A percentile compares a stretch with the other conserved stretches of the same genome.
Evolutionary conservation across 2,797 vertebrate genomes (phyloP).

Genomic region (Loris lydekkerianus): DNA sequence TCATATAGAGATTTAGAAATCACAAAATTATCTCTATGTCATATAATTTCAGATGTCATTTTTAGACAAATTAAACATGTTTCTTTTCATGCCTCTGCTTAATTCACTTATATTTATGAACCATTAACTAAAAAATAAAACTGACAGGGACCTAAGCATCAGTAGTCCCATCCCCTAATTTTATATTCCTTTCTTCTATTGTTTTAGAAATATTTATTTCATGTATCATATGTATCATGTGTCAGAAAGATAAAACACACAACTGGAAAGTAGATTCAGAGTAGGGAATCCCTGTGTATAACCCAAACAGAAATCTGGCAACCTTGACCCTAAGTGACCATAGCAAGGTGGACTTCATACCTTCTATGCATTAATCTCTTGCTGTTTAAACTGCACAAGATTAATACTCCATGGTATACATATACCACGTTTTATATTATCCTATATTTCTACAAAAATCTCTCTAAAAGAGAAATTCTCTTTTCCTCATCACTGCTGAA

Average conservation of each 20-base stretch:
- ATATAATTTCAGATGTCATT: not conserved
- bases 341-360: not conserved
- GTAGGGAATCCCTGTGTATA: not conserved
- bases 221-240: not conserved
- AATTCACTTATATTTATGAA: not conserved
- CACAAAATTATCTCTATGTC: slow-evolving; percentile 11
- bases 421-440: not conserved
- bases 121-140: slow-evolving; percentile 26
- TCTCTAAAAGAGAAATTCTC: not conserved
- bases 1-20: not conserved
- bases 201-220: slow-evolving; percentile 23
- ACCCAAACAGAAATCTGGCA: not conserved
- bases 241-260: not conserved
- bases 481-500: not conserved
- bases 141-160: not conserved
- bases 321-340: not conserved
- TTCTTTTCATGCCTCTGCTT: not conserved
- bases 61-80: slow-evolving; percentile 16
- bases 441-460: not conserved
- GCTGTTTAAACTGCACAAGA: not conserved
- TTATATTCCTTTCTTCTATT: slow-evolving; percentile 17
- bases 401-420: too few species aligned
- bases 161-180: not conserved
- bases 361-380: not conserved
- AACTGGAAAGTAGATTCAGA: not conserved